These are phyloP conservation scores for Cheilosia vernalis DNA, from an alignment of 2,888 invertebrate genomes.

Conservation along the genomic window DNA sequence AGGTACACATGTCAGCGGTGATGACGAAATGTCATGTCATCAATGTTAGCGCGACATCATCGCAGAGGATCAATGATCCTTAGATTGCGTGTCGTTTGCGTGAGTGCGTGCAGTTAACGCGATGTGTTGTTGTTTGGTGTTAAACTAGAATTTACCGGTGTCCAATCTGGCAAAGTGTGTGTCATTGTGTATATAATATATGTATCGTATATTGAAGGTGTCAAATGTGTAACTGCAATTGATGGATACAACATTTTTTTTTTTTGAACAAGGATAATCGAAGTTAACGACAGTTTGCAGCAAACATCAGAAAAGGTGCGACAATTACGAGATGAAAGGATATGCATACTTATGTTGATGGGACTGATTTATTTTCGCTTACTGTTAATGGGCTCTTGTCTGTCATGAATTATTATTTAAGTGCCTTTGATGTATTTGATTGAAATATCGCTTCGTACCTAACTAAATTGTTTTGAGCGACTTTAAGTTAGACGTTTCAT, in stretches of 20 bases:
- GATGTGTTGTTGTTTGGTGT: slow-evolving; percentile 47
- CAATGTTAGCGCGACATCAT: slow-evolving; percentile 55
- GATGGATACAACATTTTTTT: slow-evolving; percentile 32
- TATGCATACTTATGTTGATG: not conserved
- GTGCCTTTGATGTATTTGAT: too few species aligned
- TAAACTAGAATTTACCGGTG: slow-evolving; percentile 67
- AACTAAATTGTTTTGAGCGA: too few species aligned
- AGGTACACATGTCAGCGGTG: slow-evolving; percentile 2
- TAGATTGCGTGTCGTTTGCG: slow-evolving; percentile 71
- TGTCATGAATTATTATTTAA: not conserved
- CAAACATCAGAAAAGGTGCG: slow-evolving; percentile 20
- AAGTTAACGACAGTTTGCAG: not conserved
- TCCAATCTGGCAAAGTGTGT: slow-evolving; percentile 27
- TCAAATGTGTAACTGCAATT: slow-evolving; percentile 43
- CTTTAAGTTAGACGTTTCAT: too few species aligned
- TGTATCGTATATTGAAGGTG: slow-evolving; percentile 19
- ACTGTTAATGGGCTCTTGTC: not conserved
- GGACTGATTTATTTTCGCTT: not conserved
- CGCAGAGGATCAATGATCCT: slow-evolving; percentile 74
- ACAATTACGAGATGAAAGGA: slow-evolving; percentile 16
- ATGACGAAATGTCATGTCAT: slow-evolving; percentile 59
- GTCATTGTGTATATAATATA: slow-evolving; percentile 10
- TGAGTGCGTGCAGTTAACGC: slow-evolving; percentile 72
- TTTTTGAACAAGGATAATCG: slow-evolving; percentile 13
- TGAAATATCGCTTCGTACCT: too few species aligned